phyloP scores from a whole-genome alignment of 2,113 vertebrate genomes.

The Oryzias melastigma region DNA sequence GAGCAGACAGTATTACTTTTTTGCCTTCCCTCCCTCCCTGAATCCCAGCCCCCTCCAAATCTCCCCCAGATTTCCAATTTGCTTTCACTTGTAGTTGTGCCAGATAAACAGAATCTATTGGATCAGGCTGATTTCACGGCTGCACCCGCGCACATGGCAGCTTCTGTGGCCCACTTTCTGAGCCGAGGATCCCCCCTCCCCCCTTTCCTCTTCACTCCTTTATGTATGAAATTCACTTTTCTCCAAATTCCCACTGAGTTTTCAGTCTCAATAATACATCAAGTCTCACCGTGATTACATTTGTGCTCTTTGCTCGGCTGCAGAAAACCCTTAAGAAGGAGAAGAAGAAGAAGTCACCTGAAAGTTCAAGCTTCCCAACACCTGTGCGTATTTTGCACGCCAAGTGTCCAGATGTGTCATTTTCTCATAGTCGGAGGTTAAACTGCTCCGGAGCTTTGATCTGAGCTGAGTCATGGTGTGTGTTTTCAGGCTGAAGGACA shows the following conservation, averaged over 20 bases:
- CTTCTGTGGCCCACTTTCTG: constrained; percentile 68
- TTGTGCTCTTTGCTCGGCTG: constrained; percentile 16
- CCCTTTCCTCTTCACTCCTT: constrained; percentile 18
- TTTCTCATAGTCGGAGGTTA: constrained; percentile 23
- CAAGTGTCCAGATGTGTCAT: constrained; percentile 12
- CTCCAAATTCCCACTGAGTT: constrained; percentile 42
- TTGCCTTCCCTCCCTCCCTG: constrained; percentile 34
- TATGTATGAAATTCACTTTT: constrained; percentile 54
- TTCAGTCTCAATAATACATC: constrained; percentile 30
- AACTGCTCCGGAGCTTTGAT: constrained; percentile 24
- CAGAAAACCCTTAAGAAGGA: background rate
- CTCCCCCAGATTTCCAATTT: constrained; percentile 78
- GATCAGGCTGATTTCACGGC: constrained; percentile 79
- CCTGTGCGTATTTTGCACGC: constrained; percentile 15
- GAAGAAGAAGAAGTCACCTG: constrained; percentile 21
- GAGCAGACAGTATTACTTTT: constrained; percentile 74
- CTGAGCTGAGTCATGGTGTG: constrained; percentile 47
- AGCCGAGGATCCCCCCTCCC: constrained; percentile 19
- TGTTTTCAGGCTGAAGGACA: constrained; percentile 63
- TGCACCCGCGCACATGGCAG: constrained; percentile 73
- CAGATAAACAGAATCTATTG: constrained; percentile 81
- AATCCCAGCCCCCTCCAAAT: constrained; percentile 78
- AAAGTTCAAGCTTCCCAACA: constrained; percentile 15
- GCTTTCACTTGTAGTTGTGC: constrained; percentile 73
- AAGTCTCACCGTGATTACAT: constrained; percentile 20